Evolutionary conservation across 2,797 vertebrate genomes (phyloP), one percentile per base, ranked within the genome.

Genomic region (Neosalanx taihuensis): DNA sequence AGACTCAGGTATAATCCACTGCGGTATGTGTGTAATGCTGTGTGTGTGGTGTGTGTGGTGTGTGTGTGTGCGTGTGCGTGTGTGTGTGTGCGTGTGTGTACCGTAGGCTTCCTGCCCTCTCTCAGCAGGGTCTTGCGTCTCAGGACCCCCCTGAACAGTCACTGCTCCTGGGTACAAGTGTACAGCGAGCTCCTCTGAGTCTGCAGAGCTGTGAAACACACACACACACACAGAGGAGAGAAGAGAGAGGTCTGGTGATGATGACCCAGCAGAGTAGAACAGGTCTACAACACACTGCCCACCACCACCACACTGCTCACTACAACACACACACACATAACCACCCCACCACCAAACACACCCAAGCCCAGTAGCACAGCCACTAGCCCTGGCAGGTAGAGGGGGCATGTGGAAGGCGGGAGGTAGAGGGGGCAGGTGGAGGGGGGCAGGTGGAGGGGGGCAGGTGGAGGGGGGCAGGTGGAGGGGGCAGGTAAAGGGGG

Each of bases 61-160:
- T 57, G 53, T 30, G 33, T 67, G 67, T 68, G 68, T 81, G 51
- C 78, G 70, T 37, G 33, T 67, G 53, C 20, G 63, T 67, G 67
- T n/a, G 18, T 68, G 9, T 53, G 35, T 67, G 37, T 56, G 23
- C 29, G 10, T 46, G 31, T 3, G 84, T 94, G 95, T 91, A 99
- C 98, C 73, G 96, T 98, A 74, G 98, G 97, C 86, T 98, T 99
- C 91, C 97, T 99, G 86, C 97, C 98, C 92, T 99, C 97, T 90
- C 99, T 99, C 79, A 99, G 89, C 79, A 98, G 88, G 23, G 97
- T 99, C 90, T 99, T 99, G 80, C 98, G 92, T 82, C 95, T 95
- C 82, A 99, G 87, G 78, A 99, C n/a, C 96, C 71, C 98, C 97
- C 89, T 99, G 97, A 83, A 99, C 93, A 20, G 97, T 98, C 79